A percentile compares a stretch with the other conserved stretches of the same genome.
phyloP scores from a whole-genome alignment of 2,797 vertebrate genomes.

The Sebastes baramenuke region DNA sequence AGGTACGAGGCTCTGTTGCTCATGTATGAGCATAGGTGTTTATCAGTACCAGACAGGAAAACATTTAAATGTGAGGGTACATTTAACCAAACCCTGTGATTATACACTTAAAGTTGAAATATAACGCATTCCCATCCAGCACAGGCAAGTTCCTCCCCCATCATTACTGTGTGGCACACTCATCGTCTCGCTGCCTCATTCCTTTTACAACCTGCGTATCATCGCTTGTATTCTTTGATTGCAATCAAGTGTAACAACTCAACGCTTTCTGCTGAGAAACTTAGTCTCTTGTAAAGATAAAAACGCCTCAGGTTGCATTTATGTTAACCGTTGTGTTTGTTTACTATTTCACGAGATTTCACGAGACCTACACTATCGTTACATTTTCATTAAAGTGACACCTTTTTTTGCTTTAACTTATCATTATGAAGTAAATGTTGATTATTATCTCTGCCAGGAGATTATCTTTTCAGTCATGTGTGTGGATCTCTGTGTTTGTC shows the following conservation, averaged over 20 bases:
- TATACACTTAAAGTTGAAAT: slow-evolving; percentile 81
- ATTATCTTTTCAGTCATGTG: neutral
- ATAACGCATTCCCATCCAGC: slow-evolving; percentile 77
- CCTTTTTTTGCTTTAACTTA: neutral
- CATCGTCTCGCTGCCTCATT: slow-evolving; percentile 23
- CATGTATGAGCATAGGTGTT: slow-evolving; percentile 69
- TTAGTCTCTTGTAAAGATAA: neutral
- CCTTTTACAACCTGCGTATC: slow-evolving; percentile 16
- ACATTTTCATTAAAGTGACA: neutral
- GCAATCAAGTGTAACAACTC: slow-evolving; percentile 14
- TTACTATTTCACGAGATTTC: neutral
- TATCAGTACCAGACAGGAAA: slow-evolving; percentile 79
- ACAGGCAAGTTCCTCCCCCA: slow-evolving; percentile 61
- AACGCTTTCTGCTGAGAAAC: neutral
- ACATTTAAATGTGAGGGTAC: slow-evolving; percentile 73
- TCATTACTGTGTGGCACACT: slow-evolving; percentile 51
- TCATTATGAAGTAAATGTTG: neutral
- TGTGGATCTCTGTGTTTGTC: neutral
- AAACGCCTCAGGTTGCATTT: neutral
- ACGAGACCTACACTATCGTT: neutral
- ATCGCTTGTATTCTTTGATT: slow-evolving; percentile 11
- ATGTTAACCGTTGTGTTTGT: neutral
- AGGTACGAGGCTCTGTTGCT: slow-evolving; percentile 33
- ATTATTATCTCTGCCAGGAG: neutral
- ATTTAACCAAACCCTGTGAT: slow-evolving; percentile 77